Evolutionary conservation across 2,888 invertebrate genomes (phyloP), one percentile per base, ranked within the genome.

Genomic region (Dryobotodes eremita): DNA sequence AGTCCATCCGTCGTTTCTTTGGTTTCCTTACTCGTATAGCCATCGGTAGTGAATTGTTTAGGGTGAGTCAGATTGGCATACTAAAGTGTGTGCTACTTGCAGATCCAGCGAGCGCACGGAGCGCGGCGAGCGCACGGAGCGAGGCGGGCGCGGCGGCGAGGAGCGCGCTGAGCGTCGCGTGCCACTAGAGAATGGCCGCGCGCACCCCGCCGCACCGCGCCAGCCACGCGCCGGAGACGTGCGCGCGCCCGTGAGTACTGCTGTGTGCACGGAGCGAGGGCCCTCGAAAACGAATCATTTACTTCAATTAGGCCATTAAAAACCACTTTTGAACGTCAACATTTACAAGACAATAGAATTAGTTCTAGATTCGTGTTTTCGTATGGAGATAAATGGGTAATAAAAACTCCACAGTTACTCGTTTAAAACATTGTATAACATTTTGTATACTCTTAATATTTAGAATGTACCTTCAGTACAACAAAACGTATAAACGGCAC

Each of bases 151-250:
- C 1, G 82, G 77, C 3, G 87, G 81, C 0, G 77, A 74, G 11
- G 90, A 88, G 79, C 87, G 90, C 10, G 71, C 76, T n/a, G 94
- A 93, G 72, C 82, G 81, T 61, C 83, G 86, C 78, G 83, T 72
- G 90, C 93, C 85, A 85, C 79, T 95, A 15, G 95, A 95, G 95
- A 96, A 95, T 91, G 96, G 95, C 0, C 95, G 95, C 83, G 91
- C 94, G 79, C 94, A 94, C 82, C 89, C 92, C 80, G 84, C 80
- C 85, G 78, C 86, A 76, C 89, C 85, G 84, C 86, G 85, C 71
- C 70, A 81, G 75, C 81, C 79, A 0, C 70, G 86, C 2, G 64
- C 77, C 55, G 68, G 57, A 26, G 78, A 77, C 79, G 80, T 68
- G 23, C 83, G 75, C 36, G 77, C 77, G 1, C 77, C 83, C n/a